Evolutionary conservation across 2,888 invertebrate genomes (phyloP).

Genomic region (Sisyra nigra): DNA sequence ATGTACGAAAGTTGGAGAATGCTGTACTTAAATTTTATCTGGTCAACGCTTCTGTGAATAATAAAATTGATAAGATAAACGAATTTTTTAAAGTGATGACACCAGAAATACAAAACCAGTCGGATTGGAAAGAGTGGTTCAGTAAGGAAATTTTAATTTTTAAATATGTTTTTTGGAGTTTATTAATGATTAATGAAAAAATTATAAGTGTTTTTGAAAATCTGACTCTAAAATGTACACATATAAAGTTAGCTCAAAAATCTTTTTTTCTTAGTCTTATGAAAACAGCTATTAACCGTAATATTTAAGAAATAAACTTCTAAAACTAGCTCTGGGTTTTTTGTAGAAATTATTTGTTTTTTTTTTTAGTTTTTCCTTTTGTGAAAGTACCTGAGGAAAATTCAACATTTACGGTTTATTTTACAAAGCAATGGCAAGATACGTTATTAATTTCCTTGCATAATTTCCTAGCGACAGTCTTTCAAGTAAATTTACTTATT

Average conservation of each 20-base stretch:
- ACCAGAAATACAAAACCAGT: slow-evolving; percentile 70
- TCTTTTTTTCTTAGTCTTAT: too few relatives aligned
- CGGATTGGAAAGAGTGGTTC: slow-evolving; percentile 97
- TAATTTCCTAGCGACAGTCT: slow-evolving; percentile 83
- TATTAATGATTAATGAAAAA: too few relatives aligned
- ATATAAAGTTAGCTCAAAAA: too few relatives aligned
- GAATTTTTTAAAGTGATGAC: slow-evolving; percentile 85
- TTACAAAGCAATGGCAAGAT: slow-evolving; percentile 91
- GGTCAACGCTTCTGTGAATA: slow-evolving; percentile 68
- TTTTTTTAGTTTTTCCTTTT: slow-evolving; percentile 69
- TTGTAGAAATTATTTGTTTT: slow-evolving; percentile 3
- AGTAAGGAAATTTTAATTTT: slow-evolving; percentile 58
- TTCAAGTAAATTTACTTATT: slow-evolving; percentile 38
- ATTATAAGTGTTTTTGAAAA: too few relatives aligned
- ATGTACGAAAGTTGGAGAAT: slow-evolving; percentile 69
- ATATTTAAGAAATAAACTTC: too few relatives aligned
- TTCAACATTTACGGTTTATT: slow-evolving; percentile 72
- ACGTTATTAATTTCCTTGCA: slow-evolving; percentile 79
- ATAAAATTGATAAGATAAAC: slow-evolving; percentile 66
- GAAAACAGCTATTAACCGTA: too few relatives aligned
- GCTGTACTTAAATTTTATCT: slow-evolving; percentile 78
- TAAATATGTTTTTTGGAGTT: too few relatives aligned
- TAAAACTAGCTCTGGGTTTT: too few relatives aligned
- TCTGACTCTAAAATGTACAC: too few relatives aligned
- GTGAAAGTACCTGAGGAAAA: slow-evolving; percentile 85